Evolutionary conservation across 2,797 vertebrate genomes (phyloP).

Genomic region (Novumbra hubbsi): DNA sequence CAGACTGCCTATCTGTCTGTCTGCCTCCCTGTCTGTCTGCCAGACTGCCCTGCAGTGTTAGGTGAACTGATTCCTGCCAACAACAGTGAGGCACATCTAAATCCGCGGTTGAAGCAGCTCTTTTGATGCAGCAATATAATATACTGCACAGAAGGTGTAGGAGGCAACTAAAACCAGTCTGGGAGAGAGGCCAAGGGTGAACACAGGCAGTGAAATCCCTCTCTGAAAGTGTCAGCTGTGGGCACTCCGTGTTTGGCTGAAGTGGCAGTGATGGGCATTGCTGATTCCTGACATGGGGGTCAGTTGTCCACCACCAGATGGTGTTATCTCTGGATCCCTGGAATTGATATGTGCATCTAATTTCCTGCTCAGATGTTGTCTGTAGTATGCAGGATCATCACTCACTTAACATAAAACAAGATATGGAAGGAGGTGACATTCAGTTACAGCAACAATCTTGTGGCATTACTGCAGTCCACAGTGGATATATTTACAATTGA

Average conservation of each 20-base stretch:
- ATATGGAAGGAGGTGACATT: not conserved
- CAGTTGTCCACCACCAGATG: slow-evolving; percentile 26
- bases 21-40: slow-evolving; percentile 25
- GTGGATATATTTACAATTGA: slow-evolving; percentile 6
- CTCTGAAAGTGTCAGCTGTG: slow-evolving; percentile 17
- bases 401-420: slow-evolving; percentile 12
- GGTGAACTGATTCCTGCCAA: slow-evolving; percentile 50
- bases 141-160: slow-evolving; percentile 32
- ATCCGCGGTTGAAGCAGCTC: slow-evolving; percentile 44
- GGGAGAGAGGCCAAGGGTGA: slow-evolving; percentile 28
- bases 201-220: slow-evolving; percentile 29
- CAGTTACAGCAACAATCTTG: slow-evolving; percentile 3
- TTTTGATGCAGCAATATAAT: slow-evolving; percentile 9
- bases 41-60: slow-evolving; percentile 58
- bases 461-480: slow-evolving; percentile 19
- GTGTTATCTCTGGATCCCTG: slow-evolving; percentile 27
- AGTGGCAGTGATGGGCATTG: slow-evolving; percentile 28
- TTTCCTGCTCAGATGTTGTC: slow-evolving; percentile 13
- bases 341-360: slow-evolving; percentile 20
- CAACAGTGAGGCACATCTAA: slow-evolving; percentile 37
- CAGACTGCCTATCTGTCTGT: too few relatives aligned
- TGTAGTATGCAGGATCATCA: slow-evolving; percentile 11
- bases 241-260: slow-evolving; percentile 20
- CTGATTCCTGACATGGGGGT: slow-evolving; percentile 19
- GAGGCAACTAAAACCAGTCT: slow-evolving; percentile 29